Evolutionary conservation across 1,140 invertebrate genomes (phyloP).

Genomic region (Chionoecetes opilio): DNA sequence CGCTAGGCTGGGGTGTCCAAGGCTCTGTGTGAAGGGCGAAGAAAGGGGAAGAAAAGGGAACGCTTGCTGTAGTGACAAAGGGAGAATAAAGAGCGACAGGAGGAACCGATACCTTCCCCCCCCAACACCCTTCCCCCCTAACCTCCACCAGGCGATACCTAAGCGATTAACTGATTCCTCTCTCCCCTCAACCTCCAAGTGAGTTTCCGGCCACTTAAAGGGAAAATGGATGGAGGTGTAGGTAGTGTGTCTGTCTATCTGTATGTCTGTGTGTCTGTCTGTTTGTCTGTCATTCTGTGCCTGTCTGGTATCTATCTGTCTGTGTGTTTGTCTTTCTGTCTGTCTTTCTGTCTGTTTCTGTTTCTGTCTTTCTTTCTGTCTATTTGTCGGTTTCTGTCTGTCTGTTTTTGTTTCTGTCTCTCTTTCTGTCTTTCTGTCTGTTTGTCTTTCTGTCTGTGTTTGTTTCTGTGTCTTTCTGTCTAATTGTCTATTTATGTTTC

Average conservation of each 20-base stretch:
- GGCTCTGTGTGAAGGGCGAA: too few species aligned
- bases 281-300: too few species aligned
- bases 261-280: background rate
- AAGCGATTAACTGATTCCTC: slow-evolving; percentile 2
- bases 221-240: background rate
- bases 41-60: background rate
- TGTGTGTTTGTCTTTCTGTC: slow-evolving; percentile 27
- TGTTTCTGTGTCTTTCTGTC: background rate
- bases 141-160: background rate
- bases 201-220: background rate
- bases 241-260: background rate
- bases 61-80: background rate
- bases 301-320: slow-evolving; percentile 12
- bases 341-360: background rate
- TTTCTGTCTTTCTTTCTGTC: slow-evolving; percentile 9
- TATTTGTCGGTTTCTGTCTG: too few species aligned
- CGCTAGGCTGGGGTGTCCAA: too few species aligned
- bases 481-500: background rate
- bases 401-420: slow-evolving; percentile 29
- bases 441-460: background rate
- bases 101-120: background rate
- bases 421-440: background rate
- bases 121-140: background rate
- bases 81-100: background rate
- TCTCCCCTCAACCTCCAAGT: background rate